Evolutionary conservation across 2,888 invertebrate genomes (phyloP), one percentile per base, ranked within the genome.

Genomic region (Horisme vitalbata): DNA sequence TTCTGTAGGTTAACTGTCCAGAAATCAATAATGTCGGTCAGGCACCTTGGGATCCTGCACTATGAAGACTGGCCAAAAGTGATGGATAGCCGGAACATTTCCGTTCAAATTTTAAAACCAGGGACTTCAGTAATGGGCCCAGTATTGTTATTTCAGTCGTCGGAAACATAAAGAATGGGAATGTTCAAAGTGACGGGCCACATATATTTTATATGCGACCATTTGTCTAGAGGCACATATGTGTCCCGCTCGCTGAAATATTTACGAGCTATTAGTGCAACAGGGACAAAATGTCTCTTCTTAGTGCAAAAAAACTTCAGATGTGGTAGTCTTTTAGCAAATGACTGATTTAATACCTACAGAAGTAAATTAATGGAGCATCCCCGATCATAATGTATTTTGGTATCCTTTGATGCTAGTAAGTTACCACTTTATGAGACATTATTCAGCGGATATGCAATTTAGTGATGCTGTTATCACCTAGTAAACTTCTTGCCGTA

Each of bases 201-300:
- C 77, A 72, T 79, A 80, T 79, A 78, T 82, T 79, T 84, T 85
- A 82, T 84, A 82, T 68, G 71, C 75, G 66, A 71, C 78, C 80
- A 86, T 88, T 86, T 87, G 85, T 87, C 77, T 72, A 56, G 61
- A 71, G 71, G 68, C 77, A 71, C 83, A 83, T 83, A 77, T 79
- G 77, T 53, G 77, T 75, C 77, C 60, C 59, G 66, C 65, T 59
- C 55, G 83, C 73, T 85, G 87, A 89, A 81, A 82, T 88, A 87
- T 88, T 88, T 87, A 89, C 83, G 86, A 83, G 77, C 83, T 84
- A 88, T 87, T 83, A 84, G 80, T 73, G 71, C 76, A 80, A 79
- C 72, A 79, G 78, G 79, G 81, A 80, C 71, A 66, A 83, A 80
- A 52, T 45, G 51, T 51, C 41, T 44, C 47, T 72, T 71, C 53